phyloP scores from a whole-genome alignment of 1,140 invertebrate genomes.

The Drosophila bocki region DNA sequence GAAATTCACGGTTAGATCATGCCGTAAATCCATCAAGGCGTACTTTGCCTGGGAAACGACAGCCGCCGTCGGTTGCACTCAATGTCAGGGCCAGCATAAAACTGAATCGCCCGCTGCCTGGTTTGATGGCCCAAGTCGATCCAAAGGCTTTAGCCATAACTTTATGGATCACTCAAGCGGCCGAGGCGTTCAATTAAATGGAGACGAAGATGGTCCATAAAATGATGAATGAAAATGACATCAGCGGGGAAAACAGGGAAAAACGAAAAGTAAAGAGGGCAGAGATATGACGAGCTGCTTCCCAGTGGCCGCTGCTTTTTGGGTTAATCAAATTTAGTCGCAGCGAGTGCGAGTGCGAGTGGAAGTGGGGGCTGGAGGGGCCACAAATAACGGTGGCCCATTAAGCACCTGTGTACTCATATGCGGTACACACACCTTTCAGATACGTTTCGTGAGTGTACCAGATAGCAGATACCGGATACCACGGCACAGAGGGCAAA shows the following conservation, averaged over 20 bases:
- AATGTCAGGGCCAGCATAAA: conserved; percentile 23
- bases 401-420: conserved; percentile 53
- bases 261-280: conserved; percentile 16
- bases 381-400: conserved; percentile 37
- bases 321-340: conserved; percentile 78
- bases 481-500: conserved; percentile 17
- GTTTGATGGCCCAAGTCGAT: conserved; percentile 41
- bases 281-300: conserved; percentile 27
- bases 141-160: conserved; percentile 43
- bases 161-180: conserved; percentile 49
- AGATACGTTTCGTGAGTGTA: conserved; percentile 43
- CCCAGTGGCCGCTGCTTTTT: conserved; percentile 51
- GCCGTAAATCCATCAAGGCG: conserved; percentile 25
- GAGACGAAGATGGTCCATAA: conserved; percentile 40
- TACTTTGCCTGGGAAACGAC: not conserved
- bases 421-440: conserved; percentile 30
- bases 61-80: conserved; percentile 19
- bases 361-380: not conserved
- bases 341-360: conserved; percentile 7
- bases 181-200: conserved; percentile 43
- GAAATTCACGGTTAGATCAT: conserved; percentile 37
- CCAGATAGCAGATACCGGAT: conserved; percentile 46
- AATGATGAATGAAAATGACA: conserved; percentile 76
- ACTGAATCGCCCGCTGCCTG: conserved; percentile 35
- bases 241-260: conserved; percentile 26